Conservation (phyloP, 1,140 invertebrate species). For the Proales similis region DNA sequence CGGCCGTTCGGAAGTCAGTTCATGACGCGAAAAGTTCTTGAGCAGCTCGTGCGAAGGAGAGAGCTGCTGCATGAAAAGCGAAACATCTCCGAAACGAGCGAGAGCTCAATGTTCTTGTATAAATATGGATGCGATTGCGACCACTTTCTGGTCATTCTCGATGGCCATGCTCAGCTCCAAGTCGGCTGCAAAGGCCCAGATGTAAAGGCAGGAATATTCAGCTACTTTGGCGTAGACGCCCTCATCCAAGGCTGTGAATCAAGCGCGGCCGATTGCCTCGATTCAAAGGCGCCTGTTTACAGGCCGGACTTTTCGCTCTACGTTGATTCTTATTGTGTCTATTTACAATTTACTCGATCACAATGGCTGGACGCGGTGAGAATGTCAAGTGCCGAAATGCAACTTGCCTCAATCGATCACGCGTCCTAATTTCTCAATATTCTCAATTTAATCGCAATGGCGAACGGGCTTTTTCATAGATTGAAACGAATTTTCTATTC, state of each 20-base stretch:
- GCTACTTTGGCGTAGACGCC: slow-evolving; percentile 35
- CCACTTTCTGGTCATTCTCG: slow-evolving; percentile 35
- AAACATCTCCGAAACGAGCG: slow-evolving; percentile 14
- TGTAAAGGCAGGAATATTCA: slow-evolving; percentile 24
- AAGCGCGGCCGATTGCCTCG: slow-evolving; percentile 16
- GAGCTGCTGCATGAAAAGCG: slow-evolving; percentile 12
- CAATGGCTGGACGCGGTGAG: slow-evolving; percentile 25
- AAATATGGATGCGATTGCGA: slow-evolving; percentile 17
- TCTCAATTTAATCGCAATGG: too few species aligned
- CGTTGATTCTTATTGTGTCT: slow-evolving; percentile 23
- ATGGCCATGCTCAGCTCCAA: slow-evolving; percentile 10
- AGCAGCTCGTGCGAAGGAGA: slow-evolving; percentile 10
- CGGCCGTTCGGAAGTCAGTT: slow-evolving; percentile 17
- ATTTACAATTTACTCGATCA: slow-evolving; percentile 14
- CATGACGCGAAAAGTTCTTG: slow-evolving; percentile 9
- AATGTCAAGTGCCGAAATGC: too few species aligned
- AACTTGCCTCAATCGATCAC: too few species aligned
- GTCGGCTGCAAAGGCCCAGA: slow-evolving; percentile 14
- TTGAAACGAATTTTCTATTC: too few species aligned
- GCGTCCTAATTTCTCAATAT: too few species aligned
- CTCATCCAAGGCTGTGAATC: slow-evolving; percentile 14
- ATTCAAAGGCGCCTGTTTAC: neutral
- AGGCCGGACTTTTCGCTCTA: slow-evolving; percentile 33
- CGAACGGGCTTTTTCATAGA: too few species aligned
- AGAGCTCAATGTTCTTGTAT: slow-evolving; percentile 21